These are phyloP conservation scores for Atlantisia rogersi DNA, from an alignment of 2,113 vertebrate species.

Conservation along the genomic window DNA sequence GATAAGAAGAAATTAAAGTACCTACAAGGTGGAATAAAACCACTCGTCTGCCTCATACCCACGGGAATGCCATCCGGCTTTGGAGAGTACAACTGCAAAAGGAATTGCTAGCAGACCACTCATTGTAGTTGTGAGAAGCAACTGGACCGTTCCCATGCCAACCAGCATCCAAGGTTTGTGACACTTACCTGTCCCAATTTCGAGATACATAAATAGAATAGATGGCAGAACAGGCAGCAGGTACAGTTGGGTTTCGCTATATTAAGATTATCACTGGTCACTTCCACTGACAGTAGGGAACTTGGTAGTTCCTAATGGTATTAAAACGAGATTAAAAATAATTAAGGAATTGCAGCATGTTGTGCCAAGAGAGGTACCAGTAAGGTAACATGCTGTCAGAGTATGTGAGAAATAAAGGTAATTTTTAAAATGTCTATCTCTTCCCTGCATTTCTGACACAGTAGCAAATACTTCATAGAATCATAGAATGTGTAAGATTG, in stretches of 20 bases:
- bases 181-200: not conserved
- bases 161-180: not conserved
- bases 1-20: not conserved
- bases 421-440: not conserved
- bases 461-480: not conserved
- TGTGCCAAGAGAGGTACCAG: not conserved
- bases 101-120: rapidly evolving
- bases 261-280: not conserved
- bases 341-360: not conserved
- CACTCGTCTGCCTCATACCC: not conserved
- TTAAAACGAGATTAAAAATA: slow-evolving; percentile 15
- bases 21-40: not conserved
- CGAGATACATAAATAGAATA: not conserved
- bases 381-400: not conserved
- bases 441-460: not conserved
- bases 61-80: not conserved
- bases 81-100: not conserved
- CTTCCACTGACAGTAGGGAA: not conserved
- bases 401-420: not conserved
- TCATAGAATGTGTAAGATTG: no score
- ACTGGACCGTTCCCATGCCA: not conserved
- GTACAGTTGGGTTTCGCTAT: not conserved
- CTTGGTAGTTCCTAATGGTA: not conserved
- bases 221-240: not conserved
- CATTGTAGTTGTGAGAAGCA: not conserved